These are phyloP conservation scores for Andrena trimmerana DNA, from an alignment of 2,888 invertebrate species.

Conservation along the genomic window DNA sequence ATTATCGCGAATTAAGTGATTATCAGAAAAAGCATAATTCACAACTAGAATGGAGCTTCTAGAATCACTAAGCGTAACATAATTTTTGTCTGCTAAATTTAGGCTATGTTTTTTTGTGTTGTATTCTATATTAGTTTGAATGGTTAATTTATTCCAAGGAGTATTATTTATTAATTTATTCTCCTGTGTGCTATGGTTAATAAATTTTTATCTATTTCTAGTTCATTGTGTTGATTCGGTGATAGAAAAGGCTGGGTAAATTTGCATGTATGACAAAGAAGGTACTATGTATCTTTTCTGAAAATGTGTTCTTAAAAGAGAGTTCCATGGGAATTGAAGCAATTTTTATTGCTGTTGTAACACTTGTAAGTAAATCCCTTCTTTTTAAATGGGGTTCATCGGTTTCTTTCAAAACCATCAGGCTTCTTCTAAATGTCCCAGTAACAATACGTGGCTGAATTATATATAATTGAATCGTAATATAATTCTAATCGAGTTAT, in stretches of 20 bases:
- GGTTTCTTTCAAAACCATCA: background rate
- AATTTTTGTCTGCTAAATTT: background rate
- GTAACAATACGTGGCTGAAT: background rate
- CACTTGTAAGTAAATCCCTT: background rate
- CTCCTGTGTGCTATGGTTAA: background rate
- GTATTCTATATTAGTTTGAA: too few species aligned
- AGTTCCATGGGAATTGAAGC: background rate
- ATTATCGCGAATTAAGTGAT: background rate
- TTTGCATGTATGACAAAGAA: background rate
- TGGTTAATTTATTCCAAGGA: too few species aligned
- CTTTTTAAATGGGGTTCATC: background rate
- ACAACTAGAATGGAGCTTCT: background rate
- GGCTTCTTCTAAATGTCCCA: background rate
- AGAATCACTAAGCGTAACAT: background rate
- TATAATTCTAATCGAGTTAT: background rate
- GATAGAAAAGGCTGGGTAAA: background rate
- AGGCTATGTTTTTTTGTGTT: background rate
- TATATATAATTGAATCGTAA: background rate
- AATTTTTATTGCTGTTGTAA: background rate
- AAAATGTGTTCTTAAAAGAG: background rate
- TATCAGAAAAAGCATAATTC: background rate
- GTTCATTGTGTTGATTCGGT: background rate
- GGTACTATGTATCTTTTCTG: background rate
- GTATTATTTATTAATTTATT: too few species aligned
- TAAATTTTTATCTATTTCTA: background rate